Evolutionary conservation across 2,888 invertebrate species (phyloP), one percentile per base, ranked within the genome.

Genomic region (Drosophila paranaensis): DNA sequence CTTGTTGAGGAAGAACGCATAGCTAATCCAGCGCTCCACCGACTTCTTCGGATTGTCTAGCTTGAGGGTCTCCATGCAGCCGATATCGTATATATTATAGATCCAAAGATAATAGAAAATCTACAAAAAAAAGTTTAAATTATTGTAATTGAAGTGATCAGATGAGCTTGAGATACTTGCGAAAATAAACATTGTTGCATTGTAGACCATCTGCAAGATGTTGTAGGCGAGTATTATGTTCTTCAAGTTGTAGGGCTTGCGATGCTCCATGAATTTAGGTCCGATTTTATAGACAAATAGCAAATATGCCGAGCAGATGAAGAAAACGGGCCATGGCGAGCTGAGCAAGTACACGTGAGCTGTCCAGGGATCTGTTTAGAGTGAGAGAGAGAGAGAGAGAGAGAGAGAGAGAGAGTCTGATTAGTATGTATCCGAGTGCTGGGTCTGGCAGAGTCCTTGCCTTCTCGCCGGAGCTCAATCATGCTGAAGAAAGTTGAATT

Each of bases 181-280:
- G 25, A 10, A 0, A 6, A 40, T 54, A 74, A 51, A 83, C 58
- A 71, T 87, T 93, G 94, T 97, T 3, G 95, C 90, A 88, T 97
- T 98, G 92, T 97, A 96, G 2, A 96, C 27, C 2, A 98, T 97
- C 94, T 98, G 98, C 61, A 95, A 95, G 3, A 96, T 94, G 90
- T 98, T 98, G 92, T 98, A 98, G 1, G 94, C 90, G 16, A 97
- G 94, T 85, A 98, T 94, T 0, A 95, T 88, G 25, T 94, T 93
- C 84, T 96, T 95, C 55, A 98, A 90, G 78, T 96, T 94, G 81
- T 95, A 96, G 0, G 96, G 95, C 69, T 95, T 94, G 57, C 95
- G 93, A 57, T 96, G 95, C 62, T 95, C 94, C 97, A 97, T 97
- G 88, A 95, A 95, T 20, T 94, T 93, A 0, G 96, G 96, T 0